Conservation (phyloP, 2,888 invertebrate species). For the Pocota personata region DNA sequence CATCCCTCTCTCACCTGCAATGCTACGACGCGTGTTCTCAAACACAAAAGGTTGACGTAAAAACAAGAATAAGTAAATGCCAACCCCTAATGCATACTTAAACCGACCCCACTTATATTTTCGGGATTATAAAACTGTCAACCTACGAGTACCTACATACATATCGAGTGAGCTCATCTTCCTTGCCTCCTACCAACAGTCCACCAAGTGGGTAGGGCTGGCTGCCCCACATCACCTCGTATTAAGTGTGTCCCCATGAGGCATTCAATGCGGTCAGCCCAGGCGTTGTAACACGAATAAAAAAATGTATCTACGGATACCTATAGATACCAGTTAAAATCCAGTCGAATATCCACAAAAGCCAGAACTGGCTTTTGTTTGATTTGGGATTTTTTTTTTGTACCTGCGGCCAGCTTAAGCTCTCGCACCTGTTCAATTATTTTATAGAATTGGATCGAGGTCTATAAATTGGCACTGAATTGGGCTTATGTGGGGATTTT, state of each 20-base stretch:
- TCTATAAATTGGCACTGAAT: slow-evolving; percentile 18
- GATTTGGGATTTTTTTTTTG: slow-evolving; percentile 6
- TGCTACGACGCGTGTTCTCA: neutral
- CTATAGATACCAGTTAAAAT: neutral
- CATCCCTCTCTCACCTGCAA: neutral
- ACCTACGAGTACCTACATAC: neutral
- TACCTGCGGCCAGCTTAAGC: slow-evolving; percentile 31
- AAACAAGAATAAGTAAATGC: neutral
- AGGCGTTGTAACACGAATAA: neutral
- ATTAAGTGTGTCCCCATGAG: slow-evolving; percentile 54
- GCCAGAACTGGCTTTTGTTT: slow-evolving; percentile 22
- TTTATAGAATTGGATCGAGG: slow-evolving; percentile 43
- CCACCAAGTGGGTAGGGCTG: slow-evolving; percentile 3
- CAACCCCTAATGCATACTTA: slow-evolving; percentile 34
- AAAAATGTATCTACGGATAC: neutral
- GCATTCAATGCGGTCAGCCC: slow-evolving; percentile 39
- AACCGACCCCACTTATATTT: slow-evolving; percentile 17
- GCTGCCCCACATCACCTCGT: slow-evolving; percentile 16
- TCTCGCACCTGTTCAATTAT: slow-evolving; percentile 68
- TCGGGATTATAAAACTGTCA: slow-evolving; percentile 51
- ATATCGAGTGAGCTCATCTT: slow-evolving; percentile 47
- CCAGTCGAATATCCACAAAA: neutral
- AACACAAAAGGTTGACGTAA: neutral
- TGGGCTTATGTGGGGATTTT: slow-evolving; percentile 38
- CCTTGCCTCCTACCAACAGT: neutral